Evolutionary conservation across 1,140 invertebrate genomes (phyloP), one percentile per base, ranked within the genome.

Genomic region (Asbolus verrucosus): DNA sequence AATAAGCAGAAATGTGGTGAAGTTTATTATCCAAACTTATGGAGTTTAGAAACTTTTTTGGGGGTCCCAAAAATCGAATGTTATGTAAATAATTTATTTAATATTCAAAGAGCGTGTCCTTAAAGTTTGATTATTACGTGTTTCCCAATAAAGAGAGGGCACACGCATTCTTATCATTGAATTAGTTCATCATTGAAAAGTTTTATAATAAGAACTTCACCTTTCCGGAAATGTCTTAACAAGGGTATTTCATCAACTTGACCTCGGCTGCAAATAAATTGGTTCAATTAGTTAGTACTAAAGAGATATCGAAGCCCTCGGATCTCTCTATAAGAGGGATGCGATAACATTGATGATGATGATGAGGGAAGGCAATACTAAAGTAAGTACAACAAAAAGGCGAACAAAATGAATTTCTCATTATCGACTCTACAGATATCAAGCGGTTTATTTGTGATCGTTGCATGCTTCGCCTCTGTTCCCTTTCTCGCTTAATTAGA

Each of bases 221-320:
- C 6, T 14, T 36, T 36, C n/a, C 33, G 19, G 13, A 5, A 8
- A 5, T 8, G 21, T n/a, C 18, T 21, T 54, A 54, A 54, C 46
- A 54, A 54, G 46, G 24, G 46, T 14, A 54, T 54, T 54, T 54
- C 46, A 54, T 54, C 46, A 54, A 16, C 46, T 54, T 54, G 46
- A 54, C 46, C 46, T 14, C 46, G 46, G 46, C 27, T 54, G 19
- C 19, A 54, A 21, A 54, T 54, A 54, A 54, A 54, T 54, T 54
- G 46, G 46, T 14, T 14, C 46, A 54, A 54, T 54, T 54, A 54
- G 46, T 54, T 21, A 6, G 24, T 27, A 4, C 24, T 27, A 16
- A 50, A 14, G 2, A 43, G 39, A 43, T 43, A 43, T 14, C 46
- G 19, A 13, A 11, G 46, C 27, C 21, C 4, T 54, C 46, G 16